phyloP scores from a whole-genome alignment of 1,140 invertebrate species.

The Danaus melanippus region DNA sequence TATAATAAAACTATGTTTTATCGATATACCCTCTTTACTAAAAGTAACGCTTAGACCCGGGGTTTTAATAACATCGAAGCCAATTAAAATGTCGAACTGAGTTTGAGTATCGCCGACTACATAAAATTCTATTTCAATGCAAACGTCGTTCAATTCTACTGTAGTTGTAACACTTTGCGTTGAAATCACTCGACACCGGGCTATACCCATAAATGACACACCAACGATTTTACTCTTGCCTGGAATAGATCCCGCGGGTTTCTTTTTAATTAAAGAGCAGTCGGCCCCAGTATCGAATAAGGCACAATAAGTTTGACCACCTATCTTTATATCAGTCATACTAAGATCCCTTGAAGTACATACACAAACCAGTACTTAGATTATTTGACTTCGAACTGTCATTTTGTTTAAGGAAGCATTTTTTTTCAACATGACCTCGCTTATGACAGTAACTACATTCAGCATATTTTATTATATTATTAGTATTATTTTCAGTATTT shows the following conservation, averaged over 20 bases:
- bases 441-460: constrained; percentile 24
- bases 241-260: constrained; percentile 13
- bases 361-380: constrained; percentile 21
- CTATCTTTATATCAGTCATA: constrained; percentile 7
- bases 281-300: constrained; percentile 25
- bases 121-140: constrained; percentile 12
- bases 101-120: constrained; percentile 14
- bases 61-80: constrained; percentile 21
- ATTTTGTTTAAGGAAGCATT: constrained; percentile 22
- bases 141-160: constrained; percentile 11
- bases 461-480: constrained; percentile 8
- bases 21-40: constrained; percentile 2
- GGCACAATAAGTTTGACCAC: constrained; percentile 9
- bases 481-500: not conserved
- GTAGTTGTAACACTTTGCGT: constrained; percentile 14
- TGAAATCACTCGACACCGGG: constrained; percentile 5
- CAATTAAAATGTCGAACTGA: constrained; percentile 24
- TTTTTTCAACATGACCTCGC: constrained; percentile 20
- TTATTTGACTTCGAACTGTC: constrained; percentile 15
- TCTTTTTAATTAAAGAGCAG: constrained; percentile 21
- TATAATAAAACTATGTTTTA: constrained; percentile 1
- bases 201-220: constrained; percentile 13
- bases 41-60: constrained; percentile 21
- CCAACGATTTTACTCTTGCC: constrained; percentile 16
- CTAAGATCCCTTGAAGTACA: constrained; percentile 17